A percentile compares a stretch with the other conserved stretches of the same genome.
Conservation (phyloP, 2,797 vertebrate species). For the Sebastes flavidus region DNA sequence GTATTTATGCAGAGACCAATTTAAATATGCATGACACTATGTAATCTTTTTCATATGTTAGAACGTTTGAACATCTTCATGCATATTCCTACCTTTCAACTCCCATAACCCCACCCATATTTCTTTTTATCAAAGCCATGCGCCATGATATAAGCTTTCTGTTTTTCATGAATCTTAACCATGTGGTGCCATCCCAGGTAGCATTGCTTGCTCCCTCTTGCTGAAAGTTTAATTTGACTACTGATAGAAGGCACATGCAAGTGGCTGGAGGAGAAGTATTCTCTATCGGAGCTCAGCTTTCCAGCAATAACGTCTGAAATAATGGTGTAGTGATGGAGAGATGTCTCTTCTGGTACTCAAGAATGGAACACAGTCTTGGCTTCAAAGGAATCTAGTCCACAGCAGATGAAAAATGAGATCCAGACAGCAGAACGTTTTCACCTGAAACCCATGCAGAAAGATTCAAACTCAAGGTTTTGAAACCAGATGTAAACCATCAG, state of each 20-base stretch:
- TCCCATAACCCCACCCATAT: not conserved
- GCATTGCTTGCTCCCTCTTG: slow-evolving; percentile 16
- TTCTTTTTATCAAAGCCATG: slow-evolving; percentile 54
- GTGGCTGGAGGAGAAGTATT: slow-evolving; percentile 9
- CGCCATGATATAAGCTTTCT: slow-evolving; percentile 36
- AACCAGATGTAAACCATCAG: slow-evolving; percentile 52
- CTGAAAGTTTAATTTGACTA: slow-evolving; percentile 54
- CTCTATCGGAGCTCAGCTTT: not conserved
- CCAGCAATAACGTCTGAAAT: slow-evolving; percentile 1
- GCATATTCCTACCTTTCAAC: slow-evolving; percentile 36
- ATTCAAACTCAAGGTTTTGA: slow-evolving; percentile 23
- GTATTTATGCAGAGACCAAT: not conserved
- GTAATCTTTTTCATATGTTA: not conserved
- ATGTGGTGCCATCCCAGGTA: slow-evolving; percentile 34
- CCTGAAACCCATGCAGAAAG: slow-evolving; percentile 36
- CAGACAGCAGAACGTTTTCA: slow-evolving; percentile 49
- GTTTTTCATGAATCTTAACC: slow-evolving; percentile 42
- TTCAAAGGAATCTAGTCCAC: slow-evolving; percentile 43
- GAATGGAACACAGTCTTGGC: not conserved
- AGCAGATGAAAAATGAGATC: slow-evolving; percentile 50
- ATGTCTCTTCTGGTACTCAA: not conserved
- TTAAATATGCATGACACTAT: not conserved
- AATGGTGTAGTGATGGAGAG: not conserved
- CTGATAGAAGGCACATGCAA: slow-evolving; percentile 55
- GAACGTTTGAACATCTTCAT: slow-evolving; percentile 24